Evolutionary conservation across 2,888 invertebrate species (phyloP), one percentile per base, ranked within the genome.

Genomic region (Busseola fusca): DNA sequence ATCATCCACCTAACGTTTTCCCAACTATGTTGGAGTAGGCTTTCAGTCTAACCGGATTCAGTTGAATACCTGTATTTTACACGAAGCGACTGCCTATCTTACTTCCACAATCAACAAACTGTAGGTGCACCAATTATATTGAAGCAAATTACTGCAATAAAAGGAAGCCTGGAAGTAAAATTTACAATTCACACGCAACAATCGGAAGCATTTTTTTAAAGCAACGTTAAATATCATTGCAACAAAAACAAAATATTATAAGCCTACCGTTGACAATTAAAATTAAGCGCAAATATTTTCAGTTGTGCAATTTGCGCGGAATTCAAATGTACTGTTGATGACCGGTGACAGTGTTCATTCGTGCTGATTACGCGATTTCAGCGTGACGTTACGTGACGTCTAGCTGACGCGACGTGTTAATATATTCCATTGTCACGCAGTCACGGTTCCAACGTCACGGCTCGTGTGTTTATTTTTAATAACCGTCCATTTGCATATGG

Each of bases 281-380:
- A 81, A 60, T 76, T 52, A 54, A 59, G 6, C 25, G 18, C 25
- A 64, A 77, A 77, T 62, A 69, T 76, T 81, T 76, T 57, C 59
- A 64, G 56, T 56, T 6, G 1, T 56, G 54, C 45, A 73, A 30
- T 66, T 65, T 64, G 14, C 40, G 56, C 30, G 14, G 14, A 77
- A 81, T 69, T 64, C 52, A 57, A 81, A 77, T 64, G 40, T 50
- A 25, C 34, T 69, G 40, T 78, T 59, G 52, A 42, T 78, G 58
- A 59, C 78, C 37, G 50, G n/a, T 78, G 78, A 67, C 79, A 73
- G 65, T 21, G 34, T 78, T 50, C 59, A 64, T 64, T 59, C 27
- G 65, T 60, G 65, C 34, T 72, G 34, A 78, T 56, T 59, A 79
- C 50, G 52, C 74, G 50, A 56, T 59, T 42, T 42, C 59, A 63